These are phyloP conservation scores for Archilochus colubris DNA, from an alignment of 2,113 vertebrate genomes.

Conservation along the genomic window DNA sequence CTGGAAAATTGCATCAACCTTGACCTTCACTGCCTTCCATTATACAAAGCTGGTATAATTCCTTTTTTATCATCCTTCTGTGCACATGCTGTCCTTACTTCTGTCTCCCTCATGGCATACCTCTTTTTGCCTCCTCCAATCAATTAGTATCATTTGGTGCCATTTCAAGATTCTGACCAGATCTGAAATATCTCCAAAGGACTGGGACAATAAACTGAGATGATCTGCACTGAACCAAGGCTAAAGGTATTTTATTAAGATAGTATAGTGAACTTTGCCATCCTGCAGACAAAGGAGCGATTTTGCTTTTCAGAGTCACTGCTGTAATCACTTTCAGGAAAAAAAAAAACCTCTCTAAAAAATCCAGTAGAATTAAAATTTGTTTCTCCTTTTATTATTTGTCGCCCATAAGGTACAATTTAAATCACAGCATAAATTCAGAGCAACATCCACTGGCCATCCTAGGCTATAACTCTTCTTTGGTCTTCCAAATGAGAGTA, in stretches of 20 bases:
- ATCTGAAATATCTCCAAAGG: not conserved
- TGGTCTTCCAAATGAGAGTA: constrained; percentile 22
- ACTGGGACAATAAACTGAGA: not conserved
- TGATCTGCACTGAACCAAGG: not conserved
- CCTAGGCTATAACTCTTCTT: not conserved
- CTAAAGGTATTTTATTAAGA: not conserved
- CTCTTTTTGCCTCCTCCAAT: not conserved
- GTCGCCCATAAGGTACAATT: not conserved
- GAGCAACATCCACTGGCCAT: not conserved
- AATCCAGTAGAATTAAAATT: not conserved
- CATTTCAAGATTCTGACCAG: not conserved
- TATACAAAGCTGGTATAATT: not conserved
- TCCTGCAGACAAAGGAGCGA: not conserved
- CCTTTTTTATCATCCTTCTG: not conserved
- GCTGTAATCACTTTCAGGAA: not conserved
- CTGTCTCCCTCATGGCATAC: not conserved
- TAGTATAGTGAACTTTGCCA: not conserved
- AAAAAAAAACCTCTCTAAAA: not conserved
- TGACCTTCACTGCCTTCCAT: not conserved
- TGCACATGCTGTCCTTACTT: not conserved
- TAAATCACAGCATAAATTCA: constrained; percentile 11
- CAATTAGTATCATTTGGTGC: not conserved
- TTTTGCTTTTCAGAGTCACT: not conserved
- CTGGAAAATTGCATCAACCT: not conserved
- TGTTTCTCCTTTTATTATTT: not conserved